Evolutionary conservation across 2,797 vertebrate species (phyloP), one percentile per base, ranked within the genome.

Genomic region (Meriones psammophilus): DNA sequence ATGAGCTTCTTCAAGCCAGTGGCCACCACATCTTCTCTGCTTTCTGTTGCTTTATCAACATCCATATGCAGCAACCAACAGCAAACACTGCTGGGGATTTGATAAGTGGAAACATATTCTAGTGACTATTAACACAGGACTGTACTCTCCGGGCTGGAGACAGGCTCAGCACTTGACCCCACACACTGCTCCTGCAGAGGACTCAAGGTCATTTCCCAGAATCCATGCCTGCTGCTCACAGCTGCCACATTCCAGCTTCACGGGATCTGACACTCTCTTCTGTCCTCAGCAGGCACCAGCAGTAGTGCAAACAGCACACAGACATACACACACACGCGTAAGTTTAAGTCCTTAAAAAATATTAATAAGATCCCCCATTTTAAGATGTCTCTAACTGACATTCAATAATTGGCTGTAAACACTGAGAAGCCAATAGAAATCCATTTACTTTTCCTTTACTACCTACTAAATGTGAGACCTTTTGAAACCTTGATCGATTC

Each of bases 401-500:
- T n/a, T 73, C 36, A 4, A 6, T 18, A 77, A 20, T 62, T 50
- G n/a, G 12, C 80, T 66, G 71, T 86, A 8, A 88, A 66, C 18
- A 5, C 22, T 4, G 2, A 30, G 30, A 81, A 77, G 50, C 8
- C 22, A 42, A 14, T 13, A 87, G 76, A 85, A 73, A 77, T 84
- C 46, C 2, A 30, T 46, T 77, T 81, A 20, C 36, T 62, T 88
- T 93, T 74, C n/a, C n/a, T 33, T 89, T 73, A 2, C 18, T 85
- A 17, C 62, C 64, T 88, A 62, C 62, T 12, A 64, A 76, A 33
- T 9, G 2, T 60, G 64, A 85, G 60, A n/a, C 1, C 58, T 81
- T 93, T 86, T 54, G 64, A 94, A 93, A 69, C 24, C 50, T 85
- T 69, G 22, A 64, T 80, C 22, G 36, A 5, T 10, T 39, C 39